phyloP scores from a whole-genome alignment of 2,113 vertebrate species.

The Okapia johnstoni region DNA sequence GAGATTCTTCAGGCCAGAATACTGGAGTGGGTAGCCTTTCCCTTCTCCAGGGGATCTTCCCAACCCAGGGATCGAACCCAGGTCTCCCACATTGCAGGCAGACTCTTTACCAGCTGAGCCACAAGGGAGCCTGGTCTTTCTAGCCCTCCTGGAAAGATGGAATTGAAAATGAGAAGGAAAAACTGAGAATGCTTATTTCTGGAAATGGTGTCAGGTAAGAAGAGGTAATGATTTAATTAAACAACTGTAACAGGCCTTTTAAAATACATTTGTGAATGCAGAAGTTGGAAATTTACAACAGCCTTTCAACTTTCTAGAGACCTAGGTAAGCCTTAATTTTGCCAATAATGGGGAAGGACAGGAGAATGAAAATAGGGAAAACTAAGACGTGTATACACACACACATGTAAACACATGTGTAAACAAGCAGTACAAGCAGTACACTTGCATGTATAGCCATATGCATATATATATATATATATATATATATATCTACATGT shows the following conservation, averaged over 20 bases:
- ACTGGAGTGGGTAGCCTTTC: neutral
- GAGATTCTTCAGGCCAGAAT: neutral
- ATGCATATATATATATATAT: neutral
- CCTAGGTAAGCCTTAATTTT: neutral
- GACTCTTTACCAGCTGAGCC: neutral
- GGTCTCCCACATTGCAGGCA: neutral
- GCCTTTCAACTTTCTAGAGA: too few relatives aligned
- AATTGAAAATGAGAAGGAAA: neutral
- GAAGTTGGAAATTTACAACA: neutral
- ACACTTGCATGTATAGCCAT: accelerated
- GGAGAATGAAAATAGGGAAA: neutral
- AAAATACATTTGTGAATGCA: neutral
- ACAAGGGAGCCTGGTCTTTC: neutral
- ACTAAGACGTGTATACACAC: neutral
- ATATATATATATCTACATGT: neutral
- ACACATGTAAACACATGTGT: neutral
- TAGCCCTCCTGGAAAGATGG: too few relatives aligned
- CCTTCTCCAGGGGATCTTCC: neutral
- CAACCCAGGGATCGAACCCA: neutral
- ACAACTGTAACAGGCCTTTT: neutral
- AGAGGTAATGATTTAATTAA: neutral
- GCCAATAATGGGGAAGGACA: too few relatives aligned
- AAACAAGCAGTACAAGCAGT: too few relatives aligned
- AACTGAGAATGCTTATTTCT: neutral
- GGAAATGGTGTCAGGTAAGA: neutral